Evolutionary conservation across 2,888 invertebrate genomes (phyloP).

Genomic region (Poecilus cupreus): DNA sequence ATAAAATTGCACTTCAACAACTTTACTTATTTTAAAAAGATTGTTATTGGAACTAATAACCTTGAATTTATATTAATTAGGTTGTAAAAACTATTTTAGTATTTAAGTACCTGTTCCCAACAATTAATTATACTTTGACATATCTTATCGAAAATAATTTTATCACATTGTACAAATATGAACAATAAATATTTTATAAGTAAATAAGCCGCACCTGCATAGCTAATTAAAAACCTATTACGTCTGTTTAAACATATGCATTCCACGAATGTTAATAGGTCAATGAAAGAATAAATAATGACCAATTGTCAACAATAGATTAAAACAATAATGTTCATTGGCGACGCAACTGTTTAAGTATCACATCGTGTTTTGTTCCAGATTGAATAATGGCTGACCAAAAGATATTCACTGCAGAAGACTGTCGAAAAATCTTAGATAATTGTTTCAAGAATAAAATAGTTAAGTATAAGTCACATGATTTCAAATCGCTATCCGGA

Average conservation of each 20-base stretch:
- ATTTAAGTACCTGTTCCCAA: not conserved
- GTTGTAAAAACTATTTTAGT: not conserved
- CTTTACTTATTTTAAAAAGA: not conserved
- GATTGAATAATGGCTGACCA: not conserved
- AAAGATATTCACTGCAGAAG: not conserved
- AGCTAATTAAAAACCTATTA: no score
- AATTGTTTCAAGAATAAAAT: constrained; percentile 40
- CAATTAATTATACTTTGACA: not conserved
- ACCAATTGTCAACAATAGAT: not conserved
- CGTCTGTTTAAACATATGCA: not conserved
- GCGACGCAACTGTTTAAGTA: no score
- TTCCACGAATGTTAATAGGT: not conserved
- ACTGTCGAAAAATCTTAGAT: constrained; percentile 24
- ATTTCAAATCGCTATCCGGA: constrained; percentile 10
- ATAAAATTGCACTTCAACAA: not conserved
- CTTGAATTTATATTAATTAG: not conserved
- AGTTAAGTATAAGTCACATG: constrained; percentile 17
- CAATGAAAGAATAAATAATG: not conserved
- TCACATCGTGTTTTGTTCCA: constrained; percentile 16
- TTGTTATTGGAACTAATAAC: not conserved
- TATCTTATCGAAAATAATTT: not conserved
- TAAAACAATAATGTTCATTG: not conserved
- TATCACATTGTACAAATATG: no score
- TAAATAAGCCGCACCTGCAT: no score
- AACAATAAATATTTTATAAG: no score